These are phyloP conservation scores for Tetramorium alpestre DNA, from an alignment of 1,140 invertebrate genomes.

Conservation along the genomic window DNA sequence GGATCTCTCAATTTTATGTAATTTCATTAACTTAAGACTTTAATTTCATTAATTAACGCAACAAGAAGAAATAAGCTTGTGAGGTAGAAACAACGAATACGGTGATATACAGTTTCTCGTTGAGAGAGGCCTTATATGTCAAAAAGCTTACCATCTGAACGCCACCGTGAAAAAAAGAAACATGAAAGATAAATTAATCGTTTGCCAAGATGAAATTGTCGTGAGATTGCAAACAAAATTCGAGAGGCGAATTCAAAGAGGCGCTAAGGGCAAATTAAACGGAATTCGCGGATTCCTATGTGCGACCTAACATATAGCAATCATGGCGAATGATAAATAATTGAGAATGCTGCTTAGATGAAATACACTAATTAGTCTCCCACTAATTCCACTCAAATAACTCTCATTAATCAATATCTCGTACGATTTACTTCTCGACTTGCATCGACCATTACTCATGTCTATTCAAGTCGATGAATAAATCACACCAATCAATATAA, in stretches of 20 bases:
- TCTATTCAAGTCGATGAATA: slow-evolving; percentile 12
- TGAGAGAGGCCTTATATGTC: slow-evolving; percentile 19
- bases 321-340: background rate
- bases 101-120: slow-evolving; percentile 46
- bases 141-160: slow-evolving; percentile 82
- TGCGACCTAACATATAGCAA: background rate
- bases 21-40: slow-evolving; percentile 44
- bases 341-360: background rate
- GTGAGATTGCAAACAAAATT: slow-evolving; percentile 29
- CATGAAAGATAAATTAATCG: slow-evolving; percentile 64
- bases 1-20: slow-evolving; percentile 4
- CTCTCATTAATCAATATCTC: background rate
- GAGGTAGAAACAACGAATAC: slow-evolving; percentile 60
- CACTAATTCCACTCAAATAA: background rate
- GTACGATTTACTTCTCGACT: slow-evolving; percentile 19
- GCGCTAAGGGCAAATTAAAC: slow-evolving; percentile 66
- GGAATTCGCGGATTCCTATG: background rate
- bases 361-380: background rate
- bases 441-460: background rate
- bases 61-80: slow-evolving; percentile 56
- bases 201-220: slow-evolving; percentile 13
- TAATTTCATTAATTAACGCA: slow-evolving; percentile 11
- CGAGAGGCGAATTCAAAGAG: slow-evolving; percentile 41
- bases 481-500: background rate
- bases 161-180: slow-evolving; percentile 81